Evolutionary conservation across 2,797 vertebrate species (phyloP).

Genomic region (Nasua narica): DNA sequence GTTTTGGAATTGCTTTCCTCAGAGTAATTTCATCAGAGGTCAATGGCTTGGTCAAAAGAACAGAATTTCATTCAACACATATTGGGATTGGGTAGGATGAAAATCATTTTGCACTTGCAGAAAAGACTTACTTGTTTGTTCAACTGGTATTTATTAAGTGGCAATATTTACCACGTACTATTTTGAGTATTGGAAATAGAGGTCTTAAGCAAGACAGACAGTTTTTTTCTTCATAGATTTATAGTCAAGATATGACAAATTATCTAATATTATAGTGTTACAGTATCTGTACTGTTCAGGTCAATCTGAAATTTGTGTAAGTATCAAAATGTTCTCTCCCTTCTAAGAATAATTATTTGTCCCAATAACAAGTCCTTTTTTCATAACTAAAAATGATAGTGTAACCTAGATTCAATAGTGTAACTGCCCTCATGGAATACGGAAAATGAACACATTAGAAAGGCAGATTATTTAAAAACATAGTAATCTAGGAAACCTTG

Average conservation of each 20-base stretch:
- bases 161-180: neutral
- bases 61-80: neutral
- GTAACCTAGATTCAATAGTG: neutral
- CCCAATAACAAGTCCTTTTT: constrained; percentile 16
- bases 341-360: constrained; percentile 32
- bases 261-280: neutral
- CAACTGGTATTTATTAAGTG: neutral
- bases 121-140: neutral
- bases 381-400: constrained; percentile 22
- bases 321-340: neutral
- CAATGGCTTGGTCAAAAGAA: neutral
- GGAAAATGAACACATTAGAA: neutral
- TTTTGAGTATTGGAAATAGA: neutral
- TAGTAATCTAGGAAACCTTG: constrained; percentile 31
- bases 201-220: neutral
- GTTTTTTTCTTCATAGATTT: neutral
- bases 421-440: neutral
- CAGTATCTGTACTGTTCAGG: neutral
- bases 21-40: neutral
- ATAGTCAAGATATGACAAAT: neutral
- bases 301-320: constrained; percentile 22
- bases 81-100: neutral
- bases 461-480: constrained; percentile 34
- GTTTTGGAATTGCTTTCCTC: neutral
- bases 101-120: neutral